These are phyloP conservation scores for Phrynosoma platyrhinos DNA, from an alignment of 2,113 vertebrate species.

Conservation along the genomic window DNA sequence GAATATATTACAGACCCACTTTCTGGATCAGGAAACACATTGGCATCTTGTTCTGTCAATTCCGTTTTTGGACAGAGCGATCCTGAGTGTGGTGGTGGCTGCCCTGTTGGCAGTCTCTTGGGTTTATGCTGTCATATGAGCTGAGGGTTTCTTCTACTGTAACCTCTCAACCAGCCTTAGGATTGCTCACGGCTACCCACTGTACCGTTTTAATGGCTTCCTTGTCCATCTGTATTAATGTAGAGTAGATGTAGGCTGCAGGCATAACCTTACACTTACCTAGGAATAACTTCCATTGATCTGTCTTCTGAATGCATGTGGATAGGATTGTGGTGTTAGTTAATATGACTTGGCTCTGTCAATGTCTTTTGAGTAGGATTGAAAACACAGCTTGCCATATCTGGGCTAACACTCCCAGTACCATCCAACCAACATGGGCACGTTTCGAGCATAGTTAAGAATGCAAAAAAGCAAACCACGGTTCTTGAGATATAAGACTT, in stretches of 20 bases:
- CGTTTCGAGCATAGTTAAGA: no score
- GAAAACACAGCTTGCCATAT: no score
- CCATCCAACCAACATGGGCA: no score
- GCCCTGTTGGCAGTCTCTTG: no score
- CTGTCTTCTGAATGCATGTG: no score
- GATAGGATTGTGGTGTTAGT: no score
- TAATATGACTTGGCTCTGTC: no score
- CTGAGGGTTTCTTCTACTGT: neutral
- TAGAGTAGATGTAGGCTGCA: neutral
- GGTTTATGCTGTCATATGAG: no score
- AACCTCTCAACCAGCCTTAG: neutral
- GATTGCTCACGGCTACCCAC: neutral
- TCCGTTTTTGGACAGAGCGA: neutral
- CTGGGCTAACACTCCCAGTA: no score
- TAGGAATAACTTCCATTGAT: neutral
- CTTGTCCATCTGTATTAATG: neutral
- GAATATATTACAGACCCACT: neutral
- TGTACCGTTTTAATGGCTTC: neutral
- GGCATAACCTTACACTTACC: neutral
- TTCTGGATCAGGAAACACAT: neutral
- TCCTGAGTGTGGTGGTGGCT: neutral
- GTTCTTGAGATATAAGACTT: neutral
- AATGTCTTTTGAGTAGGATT: no score
- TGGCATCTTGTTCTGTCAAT: neutral
- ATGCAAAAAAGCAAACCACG: neutral